phyloP scores from a whole-genome alignment of 2,113 vertebrate species.

The Vanacampus margaritifer region DNA sequence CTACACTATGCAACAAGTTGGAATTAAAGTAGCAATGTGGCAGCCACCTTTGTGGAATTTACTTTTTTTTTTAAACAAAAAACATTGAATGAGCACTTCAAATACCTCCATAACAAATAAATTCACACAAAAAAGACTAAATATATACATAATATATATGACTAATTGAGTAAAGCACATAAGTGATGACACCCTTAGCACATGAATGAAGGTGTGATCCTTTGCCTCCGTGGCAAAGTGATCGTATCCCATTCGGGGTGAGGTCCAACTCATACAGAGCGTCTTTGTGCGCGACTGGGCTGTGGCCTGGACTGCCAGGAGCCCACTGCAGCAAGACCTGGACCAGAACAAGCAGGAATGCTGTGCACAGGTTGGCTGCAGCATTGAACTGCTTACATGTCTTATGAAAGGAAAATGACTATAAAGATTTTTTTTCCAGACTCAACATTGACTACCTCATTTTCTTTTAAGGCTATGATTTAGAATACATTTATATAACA shows the following conservation, averaged over 20 bases:
- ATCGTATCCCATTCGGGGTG: slow-evolving; percentile 26
- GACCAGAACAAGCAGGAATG: slow-evolving; percentile 58
- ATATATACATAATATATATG: too few relatives aligned
- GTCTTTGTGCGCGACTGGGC: slow-evolving; percentile 62
- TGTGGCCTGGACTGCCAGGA: slow-evolving; percentile 35
- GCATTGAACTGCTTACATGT: neutral
- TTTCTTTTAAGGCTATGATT: neutral
- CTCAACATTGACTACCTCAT: neutral
- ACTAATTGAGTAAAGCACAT: slow-evolving; percentile 4
- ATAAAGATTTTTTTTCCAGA: neutral
- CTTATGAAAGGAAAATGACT: neutral
- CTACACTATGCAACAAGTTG: too few relatives aligned
- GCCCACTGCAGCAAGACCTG: slow-evolving; percentile 42
- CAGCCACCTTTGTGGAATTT: too few relatives aligned
- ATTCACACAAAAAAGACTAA: too few relatives aligned
- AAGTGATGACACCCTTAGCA: slow-evolving; percentile 11
- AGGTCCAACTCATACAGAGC: slow-evolving; percentile 57
- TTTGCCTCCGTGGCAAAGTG: slow-evolving; percentile 45
- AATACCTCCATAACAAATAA: too few relatives aligned
- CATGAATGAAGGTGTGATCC: slow-evolving; percentile 30
- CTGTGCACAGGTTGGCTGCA: slow-evolving; percentile 6
- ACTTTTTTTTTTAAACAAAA: too few relatives aligned
- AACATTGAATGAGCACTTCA: too few relatives aligned
- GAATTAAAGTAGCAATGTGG: too few relatives aligned
- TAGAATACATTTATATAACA: neutral